A percentile compares a stretch with the other conserved stretches of the same genome.
phyloP scores from a whole-genome alignment of 2,113 vertebrate genomes.

The Tympanuchus pallidicinctus region DNA sequence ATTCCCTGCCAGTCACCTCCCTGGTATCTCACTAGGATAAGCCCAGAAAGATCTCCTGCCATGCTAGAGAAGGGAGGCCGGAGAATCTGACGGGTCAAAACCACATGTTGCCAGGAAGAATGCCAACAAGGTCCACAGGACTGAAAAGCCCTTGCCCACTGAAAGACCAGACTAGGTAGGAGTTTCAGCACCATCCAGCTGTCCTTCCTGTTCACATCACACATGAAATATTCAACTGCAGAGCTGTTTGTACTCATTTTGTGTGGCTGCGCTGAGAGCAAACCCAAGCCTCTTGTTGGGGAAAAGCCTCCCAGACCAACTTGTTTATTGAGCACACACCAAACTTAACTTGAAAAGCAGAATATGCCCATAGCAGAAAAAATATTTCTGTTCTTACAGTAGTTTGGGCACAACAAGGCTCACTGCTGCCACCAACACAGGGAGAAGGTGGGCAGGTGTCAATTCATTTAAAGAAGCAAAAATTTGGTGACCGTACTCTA shows the following conservation, averaged over 20 bases:
- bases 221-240: rapidly evolving
- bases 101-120: no score
- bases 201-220: rapidly evolving
- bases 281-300: background rate
- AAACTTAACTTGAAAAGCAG: rapidly evolving
- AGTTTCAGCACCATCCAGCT: background rate
- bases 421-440: rapidly evolving
- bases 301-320: no score
- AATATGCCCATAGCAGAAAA: background rate
- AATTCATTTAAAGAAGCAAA: background rate
- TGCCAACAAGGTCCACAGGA: background rate
- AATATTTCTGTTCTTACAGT: no score
- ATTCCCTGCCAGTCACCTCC: no score
- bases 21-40: background rate
- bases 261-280: rapidly evolving
- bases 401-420: no score
- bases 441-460: background rate
- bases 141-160: no score
- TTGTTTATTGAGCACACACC: rapidly evolving
- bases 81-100: background rate
- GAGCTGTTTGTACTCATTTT: rapidly evolving
- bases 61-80: background rate
- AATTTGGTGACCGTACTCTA: no score
- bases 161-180: background rate
- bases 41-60: background rate